phyloP scores from a whole-genome alignment of 2,797 vertebrate species.

The Margarornis squamiger region DNA sequence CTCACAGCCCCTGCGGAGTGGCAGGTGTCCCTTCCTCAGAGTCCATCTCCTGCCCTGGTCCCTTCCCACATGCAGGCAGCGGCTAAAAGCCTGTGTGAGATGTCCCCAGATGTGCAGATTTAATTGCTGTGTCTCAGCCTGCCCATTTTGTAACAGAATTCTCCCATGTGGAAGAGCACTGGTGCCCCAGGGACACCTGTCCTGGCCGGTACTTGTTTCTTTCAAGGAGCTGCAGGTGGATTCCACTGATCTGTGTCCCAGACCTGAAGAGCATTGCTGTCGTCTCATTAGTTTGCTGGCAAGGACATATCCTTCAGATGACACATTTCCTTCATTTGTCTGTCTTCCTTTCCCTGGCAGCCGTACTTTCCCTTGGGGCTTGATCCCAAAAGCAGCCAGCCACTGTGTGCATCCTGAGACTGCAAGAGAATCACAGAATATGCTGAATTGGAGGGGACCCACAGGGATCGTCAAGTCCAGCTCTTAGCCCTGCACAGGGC shows the following conservation, averaged over 20 bases:
- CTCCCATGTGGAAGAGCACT: accelerated
- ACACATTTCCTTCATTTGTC: not conserved
- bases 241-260: not conserved
- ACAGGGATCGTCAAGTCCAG: not conserved
- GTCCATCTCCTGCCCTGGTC: not conserved
- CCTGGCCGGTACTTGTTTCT: not conserved
- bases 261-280: not conserved
- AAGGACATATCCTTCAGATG: not conserved
- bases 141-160: not conserved
- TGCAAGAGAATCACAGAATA: not conserved
- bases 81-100: constrained; percentile 5
- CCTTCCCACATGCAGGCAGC: not conserved
- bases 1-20: not conserved
- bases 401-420: not conserved
- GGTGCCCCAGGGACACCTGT: not conserved
- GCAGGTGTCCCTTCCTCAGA: not conserved
- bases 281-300: not conserved
- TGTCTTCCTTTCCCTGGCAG: not conserved
- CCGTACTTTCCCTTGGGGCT: not conserved
- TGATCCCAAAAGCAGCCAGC: not conserved
- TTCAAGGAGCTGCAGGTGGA: not conserved
- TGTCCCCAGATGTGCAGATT: not conserved
- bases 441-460: not conserved
- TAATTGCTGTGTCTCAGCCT: constrained; percentile 12
- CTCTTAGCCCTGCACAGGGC: not conserved